Percentiles rank a stretch among this genome's conserved stretches.
Evolutionary conservation across 1,140 invertebrate genomes (phyloP).

Genomic region (Wiebesia pumilae): DNA sequence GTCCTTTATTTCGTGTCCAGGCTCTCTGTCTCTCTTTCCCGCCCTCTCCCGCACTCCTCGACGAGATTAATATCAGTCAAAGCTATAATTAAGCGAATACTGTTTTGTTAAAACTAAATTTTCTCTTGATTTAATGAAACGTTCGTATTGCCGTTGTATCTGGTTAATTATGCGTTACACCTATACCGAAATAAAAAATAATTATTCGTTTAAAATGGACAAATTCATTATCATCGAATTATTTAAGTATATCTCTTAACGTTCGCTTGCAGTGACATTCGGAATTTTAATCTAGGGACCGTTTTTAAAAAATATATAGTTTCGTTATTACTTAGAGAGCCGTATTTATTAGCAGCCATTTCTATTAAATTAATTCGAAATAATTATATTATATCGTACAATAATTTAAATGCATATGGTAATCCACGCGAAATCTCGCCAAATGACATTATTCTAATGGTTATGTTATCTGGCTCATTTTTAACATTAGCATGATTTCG

Average conservation of each 20-base stretch:
- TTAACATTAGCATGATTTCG: not conserved
- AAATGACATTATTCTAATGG: not conserved
- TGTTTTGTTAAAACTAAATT: conserved; percentile 19
- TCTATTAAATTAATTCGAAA: not conserved
- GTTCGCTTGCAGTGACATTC: not conserved
- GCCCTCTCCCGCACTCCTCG: too few species aligned
- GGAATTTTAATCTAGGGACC: not conserved
- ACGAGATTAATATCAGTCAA: conserved; percentile 46
- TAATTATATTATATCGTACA: not conserved
- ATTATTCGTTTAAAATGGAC: not conserved
- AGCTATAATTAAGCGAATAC: conserved; percentile 44
- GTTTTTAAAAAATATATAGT: not conserved
- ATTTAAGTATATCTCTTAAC: not conserved
- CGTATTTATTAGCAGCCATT: not conserved
- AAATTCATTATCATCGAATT: not conserved
- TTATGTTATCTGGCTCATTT: not conserved
- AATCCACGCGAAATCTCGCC: not conserved
- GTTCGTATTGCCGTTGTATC: conserved; percentile 32
- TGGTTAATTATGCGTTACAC: conserved; percentile 51
- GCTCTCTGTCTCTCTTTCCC: not conserved
- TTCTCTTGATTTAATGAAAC: conserved; percentile 42
- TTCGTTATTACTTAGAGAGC: too few species aligned
- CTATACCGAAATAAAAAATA: not conserved
- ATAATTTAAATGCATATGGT: not conserved
- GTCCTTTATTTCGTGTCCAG: conserved; percentile 10